Evolutionary conservation across 2,797 vertebrate genomes (phyloP).

Genomic region (Prunella strophiata): DNA sequence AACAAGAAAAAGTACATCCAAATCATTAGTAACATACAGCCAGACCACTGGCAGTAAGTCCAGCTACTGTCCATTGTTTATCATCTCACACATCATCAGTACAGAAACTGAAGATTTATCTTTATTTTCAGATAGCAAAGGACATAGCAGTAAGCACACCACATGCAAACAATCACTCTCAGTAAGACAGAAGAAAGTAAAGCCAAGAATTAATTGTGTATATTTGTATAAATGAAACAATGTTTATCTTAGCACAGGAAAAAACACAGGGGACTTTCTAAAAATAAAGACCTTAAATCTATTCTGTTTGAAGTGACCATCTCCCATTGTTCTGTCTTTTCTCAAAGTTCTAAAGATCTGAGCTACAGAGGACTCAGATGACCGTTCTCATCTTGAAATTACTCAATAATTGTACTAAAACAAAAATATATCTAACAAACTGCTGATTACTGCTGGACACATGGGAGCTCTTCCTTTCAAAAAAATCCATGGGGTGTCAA

Average conservation of each 20-base stretch:
- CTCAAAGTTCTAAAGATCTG: not conserved
- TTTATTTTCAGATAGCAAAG: constrained; percentile 13
- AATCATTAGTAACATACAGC: not conserved
- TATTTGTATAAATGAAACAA: constrained; percentile 1
- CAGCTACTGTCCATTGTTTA: not conserved
- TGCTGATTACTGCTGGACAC: not conserved
- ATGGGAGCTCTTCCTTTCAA: not conserved
- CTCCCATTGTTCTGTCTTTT: not conserved
- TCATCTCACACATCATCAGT: constrained; percentile 1
- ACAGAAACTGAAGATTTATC: constrained; percentile 17
- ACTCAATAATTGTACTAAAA: not conserved
- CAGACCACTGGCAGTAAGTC: not conserved
- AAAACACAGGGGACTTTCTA: not conserved
- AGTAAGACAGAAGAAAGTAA: not conserved
- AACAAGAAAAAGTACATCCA: not conserved
- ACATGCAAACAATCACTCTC: not conserved
- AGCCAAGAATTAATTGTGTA: not conserved
- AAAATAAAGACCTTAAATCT: not conserved
- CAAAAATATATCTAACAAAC: not conserved
- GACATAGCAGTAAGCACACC: not conserved
- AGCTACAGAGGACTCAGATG: not conserved
- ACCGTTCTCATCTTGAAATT: not conserved
- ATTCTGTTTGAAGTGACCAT: not conserved
- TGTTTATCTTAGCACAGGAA: not conserved
- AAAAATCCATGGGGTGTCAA: not conserved